Conservation (phyloP, 2,888 invertebrate genomes). For the Nezara viridula region DNA sequence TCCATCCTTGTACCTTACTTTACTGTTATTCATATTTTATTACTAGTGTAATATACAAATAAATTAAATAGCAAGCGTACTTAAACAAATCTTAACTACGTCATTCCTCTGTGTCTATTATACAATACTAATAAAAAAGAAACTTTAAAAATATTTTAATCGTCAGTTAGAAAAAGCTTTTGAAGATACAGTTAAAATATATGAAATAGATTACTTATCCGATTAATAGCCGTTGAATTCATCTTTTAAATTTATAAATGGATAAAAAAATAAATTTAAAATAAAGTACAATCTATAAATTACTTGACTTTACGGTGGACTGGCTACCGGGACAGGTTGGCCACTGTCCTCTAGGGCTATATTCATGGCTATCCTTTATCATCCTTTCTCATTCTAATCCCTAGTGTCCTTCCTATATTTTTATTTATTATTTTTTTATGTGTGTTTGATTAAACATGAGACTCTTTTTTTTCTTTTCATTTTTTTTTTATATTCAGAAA, state of each 20-base stretch:
- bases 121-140: too few relatives aligned
- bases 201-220: not conserved
- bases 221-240: not conserved
- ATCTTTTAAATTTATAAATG: not conserved
- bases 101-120: too few relatives aligned
- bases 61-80: too few relatives aligned
- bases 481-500: not conserved
- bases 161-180: too few relatives aligned
- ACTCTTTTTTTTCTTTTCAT: not conserved
- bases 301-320: constrained; percentile 28
- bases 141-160: too few relatives aligned
- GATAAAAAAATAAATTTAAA: not conserved
- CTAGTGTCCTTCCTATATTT: not conserved
- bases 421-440: constrained; percentile 34
- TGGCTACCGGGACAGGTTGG: not conserved
- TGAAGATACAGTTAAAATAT: not conserved
- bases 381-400: constrained; percentile 48
- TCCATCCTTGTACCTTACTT: too few relatives aligned
- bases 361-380: constrained; percentile 29
- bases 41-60: too few relatives aligned
- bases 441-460: not conserved
- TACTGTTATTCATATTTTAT: too few relatives aligned
- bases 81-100: too few relatives aligned
- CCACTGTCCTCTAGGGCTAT: not conserved
- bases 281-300: constrained; percentile 27